phyloP scores from a whole-genome alignment of 2,797 vertebrate species.

The Setipinna tenuifilis region DNA sequence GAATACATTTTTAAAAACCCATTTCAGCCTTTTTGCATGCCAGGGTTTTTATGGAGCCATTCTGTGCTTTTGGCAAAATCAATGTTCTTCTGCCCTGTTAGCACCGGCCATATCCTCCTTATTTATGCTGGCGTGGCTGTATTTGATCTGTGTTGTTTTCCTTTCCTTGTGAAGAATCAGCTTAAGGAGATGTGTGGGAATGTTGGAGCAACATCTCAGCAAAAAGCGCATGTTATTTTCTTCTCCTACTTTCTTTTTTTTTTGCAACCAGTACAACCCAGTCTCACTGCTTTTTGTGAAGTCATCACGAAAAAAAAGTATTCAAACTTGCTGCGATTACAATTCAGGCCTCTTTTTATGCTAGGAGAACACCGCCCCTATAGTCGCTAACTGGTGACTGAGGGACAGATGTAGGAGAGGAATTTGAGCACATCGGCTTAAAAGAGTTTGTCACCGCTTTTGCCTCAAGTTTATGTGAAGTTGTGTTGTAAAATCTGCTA shows the following conservation, averaged over 20 bases:
- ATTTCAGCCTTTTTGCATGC: slow-evolving; percentile 62
- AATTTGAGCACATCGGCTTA: too few relatives aligned
- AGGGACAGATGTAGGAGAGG: too few relatives aligned
- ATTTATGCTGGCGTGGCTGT: slow-evolving; percentile 55
- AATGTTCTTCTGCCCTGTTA: slow-evolving; percentile 63
- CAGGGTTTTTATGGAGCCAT: slow-evolving; percentile 61
- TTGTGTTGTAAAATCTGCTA: too few relatives aligned
- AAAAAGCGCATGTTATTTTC: slow-evolving; percentile 12
- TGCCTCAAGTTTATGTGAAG: too few relatives aligned
- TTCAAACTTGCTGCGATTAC: too few relatives aligned
- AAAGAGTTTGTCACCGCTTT: too few relatives aligned
- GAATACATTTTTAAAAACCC: slow-evolving; percentile 68
- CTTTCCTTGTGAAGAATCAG: slow-evolving; percentile 64
- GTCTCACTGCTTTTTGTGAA: too few relatives aligned
- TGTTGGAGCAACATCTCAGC: background rate
- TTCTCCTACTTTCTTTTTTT: slow-evolving; percentile 48
- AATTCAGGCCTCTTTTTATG: too few relatives aligned
- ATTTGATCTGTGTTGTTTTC: slow-evolving; percentile 39
- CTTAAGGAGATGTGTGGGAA: slow-evolving; percentile 60
- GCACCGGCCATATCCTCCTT: slow-evolving; percentile 48
- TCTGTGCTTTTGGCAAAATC: slow-evolving; percentile 68
- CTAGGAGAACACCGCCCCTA: too few relatives aligned
- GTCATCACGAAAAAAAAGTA: too few relatives aligned
- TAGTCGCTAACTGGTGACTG: too few relatives aligned
- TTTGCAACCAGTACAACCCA: too few relatives aligned